These are phyloP conservation scores for Seriola aureovittata DNA, from an alignment of 2,113 vertebrate genomes.

Conservation along the genomic window DNA sequence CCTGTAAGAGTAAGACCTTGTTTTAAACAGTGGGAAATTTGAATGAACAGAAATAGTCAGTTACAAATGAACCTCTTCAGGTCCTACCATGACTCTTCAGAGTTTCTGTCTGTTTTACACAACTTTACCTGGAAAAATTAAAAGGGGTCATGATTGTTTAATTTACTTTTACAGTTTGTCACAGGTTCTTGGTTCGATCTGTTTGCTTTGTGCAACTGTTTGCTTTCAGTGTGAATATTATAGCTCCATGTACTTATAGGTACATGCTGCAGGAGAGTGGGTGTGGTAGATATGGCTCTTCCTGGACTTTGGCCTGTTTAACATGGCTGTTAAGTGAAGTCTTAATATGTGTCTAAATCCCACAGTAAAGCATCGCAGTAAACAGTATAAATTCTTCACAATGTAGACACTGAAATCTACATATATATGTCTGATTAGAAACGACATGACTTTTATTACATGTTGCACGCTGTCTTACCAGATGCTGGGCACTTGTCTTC, in stretches of 20 bases:
- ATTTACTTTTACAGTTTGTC: neutral
- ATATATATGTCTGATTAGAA: neutral
- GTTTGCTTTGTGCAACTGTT: neutral
- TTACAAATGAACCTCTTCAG: neutral
- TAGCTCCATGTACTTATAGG: too few species aligned
- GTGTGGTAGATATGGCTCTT: neutral
- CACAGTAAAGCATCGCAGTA: neutral
- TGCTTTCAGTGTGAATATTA: neutral
- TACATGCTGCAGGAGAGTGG: neutral
- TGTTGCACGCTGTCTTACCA: constrained; percentile 23
- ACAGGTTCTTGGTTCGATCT: neutral
- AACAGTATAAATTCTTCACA: neutral
- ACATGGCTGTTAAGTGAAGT: neutral
- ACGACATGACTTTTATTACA: neutral
- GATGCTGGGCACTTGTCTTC: neutral
- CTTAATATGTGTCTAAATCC: neutral
- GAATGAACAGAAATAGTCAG: neutral
- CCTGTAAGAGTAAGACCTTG: neutral
- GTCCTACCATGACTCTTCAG: neutral
- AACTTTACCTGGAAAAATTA: too few species aligned
- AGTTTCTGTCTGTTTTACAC: neutral
- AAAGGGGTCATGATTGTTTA: too few species aligned
- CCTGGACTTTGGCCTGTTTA: neutral
- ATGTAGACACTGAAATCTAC: neutral
- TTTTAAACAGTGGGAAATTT: neutral